Evolutionary conservation across 1,140 invertebrate genomes (phyloP).

Genomic region (Drosophila seguyi): DNA sequence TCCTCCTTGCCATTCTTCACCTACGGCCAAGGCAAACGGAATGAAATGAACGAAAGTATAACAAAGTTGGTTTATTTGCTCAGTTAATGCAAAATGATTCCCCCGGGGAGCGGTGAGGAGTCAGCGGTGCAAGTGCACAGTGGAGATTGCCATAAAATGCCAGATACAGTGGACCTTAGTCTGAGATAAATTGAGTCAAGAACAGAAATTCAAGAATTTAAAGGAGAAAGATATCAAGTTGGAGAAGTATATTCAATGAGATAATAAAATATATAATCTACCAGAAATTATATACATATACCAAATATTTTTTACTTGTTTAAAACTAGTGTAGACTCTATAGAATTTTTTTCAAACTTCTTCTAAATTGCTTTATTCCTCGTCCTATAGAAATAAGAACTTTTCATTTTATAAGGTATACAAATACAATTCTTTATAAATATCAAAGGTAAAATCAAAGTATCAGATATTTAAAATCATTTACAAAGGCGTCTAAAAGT

Average conservation of each 20-base stretch:
- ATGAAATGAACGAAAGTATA: conserved; percentile 83
- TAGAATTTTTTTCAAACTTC: not conserved
- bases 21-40: conserved; percentile 67
- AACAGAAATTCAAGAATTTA: not conserved
- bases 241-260: too few relatives aligned
- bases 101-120: conserved; percentile 54
- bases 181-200: not conserved
- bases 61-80: conserved; percentile 82
- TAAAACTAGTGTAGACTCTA: too few relatives aligned
- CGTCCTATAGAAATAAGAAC: not conserved
- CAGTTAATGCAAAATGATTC: conserved; percentile 83
- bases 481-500: not conserved
- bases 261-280: not conserved
- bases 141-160: conserved; percentile 1
- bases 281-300: too few relatives aligned
- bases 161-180: conserved; percentile 7
- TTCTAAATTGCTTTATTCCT: too few relatives aligned
- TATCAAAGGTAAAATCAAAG: not conserved
- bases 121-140: conserved; percentile 35
- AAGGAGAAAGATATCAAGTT: not conserved
- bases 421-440: not conserved
- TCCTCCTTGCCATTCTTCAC: conserved; percentile 35
- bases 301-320: too few relatives aligned
- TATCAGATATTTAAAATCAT: not conserved
- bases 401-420: not conserved